Percentiles rank a stretch among this genome's conserved stretches.
These are phyloP conservation scores for Chlamydotis undulata DNA, from an alignment of 2,113 vertebrate genomes.

Conservation along the genomic window DNA sequence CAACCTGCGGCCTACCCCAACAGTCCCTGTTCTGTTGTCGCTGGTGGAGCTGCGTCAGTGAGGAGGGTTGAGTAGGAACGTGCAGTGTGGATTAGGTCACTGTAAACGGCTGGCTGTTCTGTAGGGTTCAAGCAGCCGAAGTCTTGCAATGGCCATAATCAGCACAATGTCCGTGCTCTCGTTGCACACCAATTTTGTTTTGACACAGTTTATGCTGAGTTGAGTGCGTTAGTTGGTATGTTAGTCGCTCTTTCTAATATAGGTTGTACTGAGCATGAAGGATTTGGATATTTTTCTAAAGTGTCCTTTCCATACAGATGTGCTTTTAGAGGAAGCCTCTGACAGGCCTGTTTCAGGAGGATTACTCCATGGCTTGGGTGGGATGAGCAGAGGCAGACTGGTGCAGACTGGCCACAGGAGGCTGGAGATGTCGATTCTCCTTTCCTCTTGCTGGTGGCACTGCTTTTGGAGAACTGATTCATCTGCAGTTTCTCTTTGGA, in stretches of 20 bases:
- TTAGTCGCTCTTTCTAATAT: neutral
- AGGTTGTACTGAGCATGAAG: neutral
- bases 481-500: neutral
- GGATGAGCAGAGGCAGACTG: neutral
- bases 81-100: neutral
- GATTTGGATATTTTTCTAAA: neutral
- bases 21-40: rapidly evolving
- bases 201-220: neutral
- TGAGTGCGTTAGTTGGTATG: neutral
- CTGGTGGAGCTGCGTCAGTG: neutral
- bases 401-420: neutral
- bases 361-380: neutral
- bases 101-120: neutral
- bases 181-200: neutral
- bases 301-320: neutral
- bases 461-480: neutral
- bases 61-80: neutral
- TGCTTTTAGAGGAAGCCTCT: neutral
- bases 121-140: neutral
- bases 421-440: neutral
- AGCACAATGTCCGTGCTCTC: neutral
- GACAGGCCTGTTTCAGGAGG: neutral
- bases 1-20: rapidly evolving
- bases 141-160: neutral
- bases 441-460: neutral